Evolutionary conservation across 2,888 invertebrate species (phyloP), one percentile per base, ranked within the genome.

Genomic region (Diogma glabrata): DNA sequence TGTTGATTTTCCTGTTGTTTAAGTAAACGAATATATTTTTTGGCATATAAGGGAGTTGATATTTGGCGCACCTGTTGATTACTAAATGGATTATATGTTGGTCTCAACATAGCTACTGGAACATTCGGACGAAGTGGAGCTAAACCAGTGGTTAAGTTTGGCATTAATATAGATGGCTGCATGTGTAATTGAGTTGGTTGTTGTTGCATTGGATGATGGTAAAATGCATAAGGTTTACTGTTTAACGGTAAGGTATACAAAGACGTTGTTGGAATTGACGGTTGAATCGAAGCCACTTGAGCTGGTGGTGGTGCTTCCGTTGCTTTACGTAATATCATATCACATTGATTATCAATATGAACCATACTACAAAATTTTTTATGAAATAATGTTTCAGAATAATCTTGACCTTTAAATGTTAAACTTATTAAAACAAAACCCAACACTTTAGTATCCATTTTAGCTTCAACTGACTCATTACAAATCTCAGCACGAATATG

Each of bases 401-500:
- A 43, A 9, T 43, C 43, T 43, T 43, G 43, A 43, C 43, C 43
- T 43, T 43, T 43, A 43, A 22, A 43, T 43, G 20, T 43, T 14
- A 43, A 43, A 43, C 43, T 43, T 43, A 43, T 43, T n/a, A 43
- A 22, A 17, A 24, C 46, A 16, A 46, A 46, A 46, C 46, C 22
- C 23, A 22, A 24, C 24, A 46, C 46, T 26, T 46, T 22, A 16
- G 14, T 20, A 33, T 48, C 48, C 20, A 30, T 33, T 20, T 19
- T 48, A 12, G 30, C 20, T 7, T 48, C 48, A 33, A 48, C 14
- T 14, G 4, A 33, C 22, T 48, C 48, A 33, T 48, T 48, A 9
- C 20, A 20, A n/a, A 30, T 30, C 22, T 30, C 30, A 3, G 19
- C 17, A 14, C 30, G 33, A 8, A 76, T 69, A 4, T 60, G 57